A percentile compares a stretch with the other conserved stretches of the same genome.
phyloP scores from a whole-genome alignment of 2,113 vertebrate species.

The Halcyon malimbica region DNA sequence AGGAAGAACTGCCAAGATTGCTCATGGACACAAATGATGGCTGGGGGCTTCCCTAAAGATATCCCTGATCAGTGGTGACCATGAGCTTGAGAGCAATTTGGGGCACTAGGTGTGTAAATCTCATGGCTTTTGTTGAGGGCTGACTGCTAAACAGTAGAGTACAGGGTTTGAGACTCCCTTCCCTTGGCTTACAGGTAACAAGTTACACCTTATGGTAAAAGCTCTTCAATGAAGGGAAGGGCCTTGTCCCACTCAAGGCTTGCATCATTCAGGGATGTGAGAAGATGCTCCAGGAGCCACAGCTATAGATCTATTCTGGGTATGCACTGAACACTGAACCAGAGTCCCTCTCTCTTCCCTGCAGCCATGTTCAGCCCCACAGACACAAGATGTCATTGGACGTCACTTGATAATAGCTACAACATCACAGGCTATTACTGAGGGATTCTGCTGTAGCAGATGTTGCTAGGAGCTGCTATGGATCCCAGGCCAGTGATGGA shows the following conservation, averaged over 20 bases:
- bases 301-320: fast-evolving
- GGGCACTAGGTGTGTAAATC: not conserved
- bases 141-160: not conserved
- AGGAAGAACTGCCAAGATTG: not conserved
- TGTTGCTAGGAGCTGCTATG: not conserved
- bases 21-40: fast-evolving
- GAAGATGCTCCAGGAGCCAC: not conserved
- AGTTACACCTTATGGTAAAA: not conserved
- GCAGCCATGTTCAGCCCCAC: not conserved
- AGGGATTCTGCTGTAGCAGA: not conserved
- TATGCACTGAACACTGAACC: not conserved
- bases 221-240: not conserved
- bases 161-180: not conserved
- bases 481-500: not conserved
- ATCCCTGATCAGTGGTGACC: too few relatives aligned
- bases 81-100: not conserved
- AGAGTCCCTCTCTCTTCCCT: not conserved
- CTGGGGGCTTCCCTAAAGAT: not conserved
- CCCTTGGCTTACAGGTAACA: not conserved
- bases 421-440: not conserved
- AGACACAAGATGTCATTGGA: fast-evolving
- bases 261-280: not conserved
- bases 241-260: not conserved
- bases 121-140: not conserved
- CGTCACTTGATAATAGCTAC: not conserved